Base-by-base conservation (phyloP, 2,888 invertebrate species). In the Venustoraphidia nigricollis region DNA sequence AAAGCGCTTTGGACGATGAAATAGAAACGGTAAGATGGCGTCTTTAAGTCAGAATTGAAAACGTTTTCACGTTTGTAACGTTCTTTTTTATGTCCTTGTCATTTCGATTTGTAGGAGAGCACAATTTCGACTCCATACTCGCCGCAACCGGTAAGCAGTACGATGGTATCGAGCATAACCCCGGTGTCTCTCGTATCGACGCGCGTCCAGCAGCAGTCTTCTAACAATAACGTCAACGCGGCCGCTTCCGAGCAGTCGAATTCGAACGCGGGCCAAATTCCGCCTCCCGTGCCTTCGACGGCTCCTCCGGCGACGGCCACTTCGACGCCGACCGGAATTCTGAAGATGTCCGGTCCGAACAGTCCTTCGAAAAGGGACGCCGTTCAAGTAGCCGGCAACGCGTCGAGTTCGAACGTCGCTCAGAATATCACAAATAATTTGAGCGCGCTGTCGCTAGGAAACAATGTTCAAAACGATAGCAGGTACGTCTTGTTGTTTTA, bases 1-100 rank as follows among this genome's bases (percentile, higher is more conserved):
- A 91, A 66, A 75, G 76, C 36, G 77, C 75, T 49, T 83, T 79
- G 57, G 83, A 81, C 47, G 83, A 83, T 45, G 82, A 79, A 52
- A 72, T 74, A 59, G 71, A 81, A 63, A 70, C 79, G 62, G 71
- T 82, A 61, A 56, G 55, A 51, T 53, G n/a, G 36, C 44, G 10
- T 10, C 11, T 35, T 17, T n/a, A n/a, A 17, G 36, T 37, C 13
- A 2, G 38, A 45, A 45, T n/a, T n/a, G n/a, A n/a, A n/a, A n/a
- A n/a, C n/a, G n/a, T n/a, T n/a, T n/a, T n/a, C n/a, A n/a, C n/a
- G n/a, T n/a, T n/a, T n/a, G n/a, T n/a, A n/a, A n/a, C n/a, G n/a
- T n/a, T 41, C 9, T 41, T 41, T 27, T 27, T 43, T 8, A 11
- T 38, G n/a, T 8, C 9, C 9, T 4, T 38, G 3, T 10, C n/a